Evolutionary conservation across 2,797 vertebrate species (phyloP).

Genomic region (Austrolebias charrua): DNA sequence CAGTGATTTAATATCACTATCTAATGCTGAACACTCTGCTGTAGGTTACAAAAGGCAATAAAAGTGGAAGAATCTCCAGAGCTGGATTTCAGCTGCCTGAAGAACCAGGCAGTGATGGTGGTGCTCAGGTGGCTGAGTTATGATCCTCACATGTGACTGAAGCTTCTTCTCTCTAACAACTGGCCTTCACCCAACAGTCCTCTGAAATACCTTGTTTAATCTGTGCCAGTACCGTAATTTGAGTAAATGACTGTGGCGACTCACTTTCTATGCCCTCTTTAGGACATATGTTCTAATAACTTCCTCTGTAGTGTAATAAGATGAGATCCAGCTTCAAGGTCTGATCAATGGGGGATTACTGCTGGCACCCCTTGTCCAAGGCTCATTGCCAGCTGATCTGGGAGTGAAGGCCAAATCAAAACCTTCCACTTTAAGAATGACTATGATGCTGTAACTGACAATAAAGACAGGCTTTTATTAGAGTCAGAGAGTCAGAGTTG

Average conservation of each 20-base stretch:
- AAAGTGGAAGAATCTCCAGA: background rate
- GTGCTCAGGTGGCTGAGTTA: slow-evolving; percentile 14
- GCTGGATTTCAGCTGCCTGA: background rate
- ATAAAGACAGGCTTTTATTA: background rate
- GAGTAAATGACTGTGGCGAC: background rate
- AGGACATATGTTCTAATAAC: background rate
- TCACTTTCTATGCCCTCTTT: slow-evolving; percentile 4
- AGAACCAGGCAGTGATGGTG: background rate
- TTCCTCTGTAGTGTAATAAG: background rate
- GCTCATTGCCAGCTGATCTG: slow-evolving; percentile 2
- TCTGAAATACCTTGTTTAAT: slow-evolving; percentile 2
- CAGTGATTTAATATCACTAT: slow-evolving; percentile 8
- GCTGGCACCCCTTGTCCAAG: background rate
- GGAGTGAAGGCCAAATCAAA: background rate
- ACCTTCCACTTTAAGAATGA: background rate
- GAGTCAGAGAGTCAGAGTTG: too few relatives aligned
- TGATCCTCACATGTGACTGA: slow-evolving; percentile 5
- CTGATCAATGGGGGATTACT: background rate
- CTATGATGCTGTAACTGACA: background rate
- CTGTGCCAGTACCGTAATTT: background rate
- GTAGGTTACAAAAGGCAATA: slow-evolving; percentile 1
- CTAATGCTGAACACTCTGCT: slow-evolving; percentile 1
- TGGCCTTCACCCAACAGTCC: background rate
- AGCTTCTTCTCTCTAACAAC: background rate
- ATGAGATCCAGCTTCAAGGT: slow-evolving; percentile 5